A percentile compares a stretch with the other conserved stretches of the same genome.
phyloP scores from a whole-genome alignment of 2,797 vertebrate genomes.

The Hyperoplus immaculatus region DNA sequence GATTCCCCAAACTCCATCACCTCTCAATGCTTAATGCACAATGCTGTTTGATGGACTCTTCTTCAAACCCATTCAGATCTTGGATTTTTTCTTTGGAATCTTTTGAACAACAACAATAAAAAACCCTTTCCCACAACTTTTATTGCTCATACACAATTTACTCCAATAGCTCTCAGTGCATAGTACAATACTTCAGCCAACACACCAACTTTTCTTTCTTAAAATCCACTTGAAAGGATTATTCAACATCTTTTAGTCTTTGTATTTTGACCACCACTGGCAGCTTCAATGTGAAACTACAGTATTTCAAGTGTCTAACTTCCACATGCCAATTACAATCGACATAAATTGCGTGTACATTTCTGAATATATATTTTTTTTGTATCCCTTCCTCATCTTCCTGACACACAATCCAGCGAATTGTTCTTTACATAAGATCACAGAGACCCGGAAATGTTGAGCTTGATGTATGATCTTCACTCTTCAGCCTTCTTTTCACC shows the following conservation, averaged over 20 bases:
- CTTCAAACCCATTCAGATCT: slow-evolving; percentile 1
- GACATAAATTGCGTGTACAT: no score
- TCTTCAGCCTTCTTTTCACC: slow-evolving; percentile 5
- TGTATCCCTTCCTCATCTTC: neutral
- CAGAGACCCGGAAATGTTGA: slow-evolving; percentile 26
- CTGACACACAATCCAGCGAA: neutral
- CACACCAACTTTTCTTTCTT: neutral
- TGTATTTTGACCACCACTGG: neutral
- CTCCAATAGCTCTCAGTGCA: neutral
- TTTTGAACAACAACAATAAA: neutral
- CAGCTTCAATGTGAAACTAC: neutral
- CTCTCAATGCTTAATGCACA: neutral
- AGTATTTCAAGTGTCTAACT: neutral
- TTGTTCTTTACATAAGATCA: neutral
- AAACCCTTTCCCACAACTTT: neutral
- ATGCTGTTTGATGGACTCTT: neutral
- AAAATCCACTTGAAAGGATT: neutral
- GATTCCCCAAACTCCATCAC: no score
- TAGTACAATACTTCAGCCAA: neutral
- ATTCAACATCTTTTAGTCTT: neutral
- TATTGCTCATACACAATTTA: neutral
- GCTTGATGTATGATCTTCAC: slow-evolving; percentile 23
- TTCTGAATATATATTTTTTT: no score
- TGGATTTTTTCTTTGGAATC: neutral
- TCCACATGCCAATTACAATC: no score